Evolutionary conservation across 2,113 vertebrate genomes (phyloP), one percentile per base, ranked within the genome.

Genomic region (Choloepus hoffmanni): DNA sequence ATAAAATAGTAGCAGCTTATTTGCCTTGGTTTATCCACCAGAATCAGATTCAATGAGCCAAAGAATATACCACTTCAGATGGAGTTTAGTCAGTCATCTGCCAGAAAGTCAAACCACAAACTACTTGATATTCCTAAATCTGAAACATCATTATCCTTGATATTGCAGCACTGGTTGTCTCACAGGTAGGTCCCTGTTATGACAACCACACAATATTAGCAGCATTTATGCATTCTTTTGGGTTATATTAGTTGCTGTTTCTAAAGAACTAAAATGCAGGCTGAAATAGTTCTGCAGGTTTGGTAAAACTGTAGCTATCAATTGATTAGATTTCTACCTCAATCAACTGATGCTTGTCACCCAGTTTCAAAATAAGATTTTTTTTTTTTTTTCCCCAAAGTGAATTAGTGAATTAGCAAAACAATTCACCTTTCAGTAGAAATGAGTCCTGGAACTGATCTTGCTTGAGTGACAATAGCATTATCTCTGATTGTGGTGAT

Each of bases 351-450:
- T 45, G 40, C 40, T 28, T 85, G 43, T 48, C 28, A 26, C 4
- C 45, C 30, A 68, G 30, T 24, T 45, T 67, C 23, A 65, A 53
- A n/a, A 3, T 16, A 72, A 33, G 48, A 55, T 24, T 40, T 43
- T 9, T 3, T 24, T 10, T 24, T 24, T 10, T 24, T 45, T 26
- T 86, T 79, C 18, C 77, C 11, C 36, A 55, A 95, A 96, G 70
- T 89, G 36, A 36, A 16, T 86, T 19, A 96, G 70, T 89, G 36
- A 36, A 16, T 86, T 19, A 86, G 45, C 16, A 91, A 92, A 86
- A 85, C 65, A 92, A 85, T 92, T 85, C 62, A 95, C 50, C 62
- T 96, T 95, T 91, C 48, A 65, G 67, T 40, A 89, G 85, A 96
- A 90, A 70, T 82, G 48, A 94, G 78, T 45, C 13, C 58, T 73